Percentiles rank a stretch among this genome's conserved stretches.
Conservation (phyloP, 2,888 invertebrate genomes). For the Luffia ferchaultella region DNA sequence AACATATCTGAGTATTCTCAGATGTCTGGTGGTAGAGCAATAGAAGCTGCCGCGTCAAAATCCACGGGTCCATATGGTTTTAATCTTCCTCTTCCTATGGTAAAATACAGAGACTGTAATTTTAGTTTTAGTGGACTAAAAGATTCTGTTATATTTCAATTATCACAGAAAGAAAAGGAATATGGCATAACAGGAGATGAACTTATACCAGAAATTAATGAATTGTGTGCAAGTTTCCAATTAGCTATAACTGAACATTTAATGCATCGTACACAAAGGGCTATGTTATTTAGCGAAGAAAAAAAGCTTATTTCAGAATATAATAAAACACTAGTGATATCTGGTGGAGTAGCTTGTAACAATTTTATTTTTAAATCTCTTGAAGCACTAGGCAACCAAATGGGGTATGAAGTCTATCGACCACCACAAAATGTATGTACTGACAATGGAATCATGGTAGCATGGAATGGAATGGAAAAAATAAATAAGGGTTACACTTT, state of each 20-base stretch:
- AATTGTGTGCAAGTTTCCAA: constrained; percentile 89
- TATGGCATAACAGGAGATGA: constrained; percentile 69
- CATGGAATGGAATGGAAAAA: constrained; percentile 96
- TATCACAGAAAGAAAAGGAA: constrained; percentile 66
- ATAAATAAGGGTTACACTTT: constrained; percentile 49
- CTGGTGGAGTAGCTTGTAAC: constrained; percentile 97
- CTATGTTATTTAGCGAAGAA: constrained; percentile 74
- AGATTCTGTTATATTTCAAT: constrained; percentile 62
- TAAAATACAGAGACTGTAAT: constrained; percentile 77
- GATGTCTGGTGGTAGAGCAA: constrained; percentile 83
- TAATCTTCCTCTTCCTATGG: constrained; percentile 72
- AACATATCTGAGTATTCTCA: constrained; percentile 77
- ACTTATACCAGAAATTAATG: constrained; percentile 76
- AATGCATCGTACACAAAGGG: constrained; percentile 83
- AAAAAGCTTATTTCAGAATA: constrained; percentile 67
- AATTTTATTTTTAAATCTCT: constrained; percentile 79
- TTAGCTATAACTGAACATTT: constrained; percentile 79
- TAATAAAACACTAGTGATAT: constrained; percentile 76
- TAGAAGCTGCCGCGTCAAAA: constrained; percentile 80
- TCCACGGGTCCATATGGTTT: constrained; percentile 72
- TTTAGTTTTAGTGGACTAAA: constrained; percentile 91
- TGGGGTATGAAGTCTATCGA: constrained; percentile 71
- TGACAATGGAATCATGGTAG: constrained; percentile 99
- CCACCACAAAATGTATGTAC: constrained; percentile 90
- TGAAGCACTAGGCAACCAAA: constrained; percentile 69